Conservation (phyloP, 2,113 vertebrate species). For the Helogale parvula region DNA sequence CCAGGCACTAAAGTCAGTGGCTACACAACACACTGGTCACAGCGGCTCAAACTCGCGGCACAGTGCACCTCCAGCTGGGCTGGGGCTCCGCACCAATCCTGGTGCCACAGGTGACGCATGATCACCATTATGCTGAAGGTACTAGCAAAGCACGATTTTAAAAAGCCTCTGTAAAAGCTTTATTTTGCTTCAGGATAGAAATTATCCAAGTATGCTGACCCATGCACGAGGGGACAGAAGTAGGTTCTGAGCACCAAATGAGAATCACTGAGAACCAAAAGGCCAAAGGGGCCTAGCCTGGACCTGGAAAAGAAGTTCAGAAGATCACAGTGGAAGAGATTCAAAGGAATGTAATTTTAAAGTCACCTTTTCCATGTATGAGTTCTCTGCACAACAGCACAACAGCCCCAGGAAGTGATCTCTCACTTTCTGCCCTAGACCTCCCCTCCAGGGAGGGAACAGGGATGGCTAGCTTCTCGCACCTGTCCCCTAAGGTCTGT, state of each 20-base stretch:
- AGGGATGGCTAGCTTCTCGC: not conserved
- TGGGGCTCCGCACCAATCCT: not conserved
- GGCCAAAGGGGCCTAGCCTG: not conserved
- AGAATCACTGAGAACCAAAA: not conserved
- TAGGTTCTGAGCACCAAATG: not conserved
- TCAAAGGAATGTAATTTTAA: not conserved
- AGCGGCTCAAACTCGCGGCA: not conserved
- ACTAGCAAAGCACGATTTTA: not conserved
- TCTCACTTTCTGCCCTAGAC: conserved; percentile 22
- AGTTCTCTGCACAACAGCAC: conserved; percentile 1
- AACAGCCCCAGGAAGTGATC: not conserved
- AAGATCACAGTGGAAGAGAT: not conserved
- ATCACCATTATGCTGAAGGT: not conserved
- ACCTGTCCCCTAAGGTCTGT: not conserved
- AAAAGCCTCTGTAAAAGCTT: not conserved
- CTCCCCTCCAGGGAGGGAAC: not conserved
- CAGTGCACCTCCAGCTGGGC: not conserved
- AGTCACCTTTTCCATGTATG: not conserved
- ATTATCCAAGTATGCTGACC: not conserved
- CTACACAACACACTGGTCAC: not conserved
- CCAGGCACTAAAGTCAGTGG: not conserved
- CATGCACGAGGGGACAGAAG: not conserved
- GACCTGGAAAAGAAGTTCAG: not conserved
- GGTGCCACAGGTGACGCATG: not conserved
- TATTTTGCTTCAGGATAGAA: not conserved